Base-by-base conservation (phyloP, 2,113 vertebrate species). In the Gallinago jamesoni region DNA sequence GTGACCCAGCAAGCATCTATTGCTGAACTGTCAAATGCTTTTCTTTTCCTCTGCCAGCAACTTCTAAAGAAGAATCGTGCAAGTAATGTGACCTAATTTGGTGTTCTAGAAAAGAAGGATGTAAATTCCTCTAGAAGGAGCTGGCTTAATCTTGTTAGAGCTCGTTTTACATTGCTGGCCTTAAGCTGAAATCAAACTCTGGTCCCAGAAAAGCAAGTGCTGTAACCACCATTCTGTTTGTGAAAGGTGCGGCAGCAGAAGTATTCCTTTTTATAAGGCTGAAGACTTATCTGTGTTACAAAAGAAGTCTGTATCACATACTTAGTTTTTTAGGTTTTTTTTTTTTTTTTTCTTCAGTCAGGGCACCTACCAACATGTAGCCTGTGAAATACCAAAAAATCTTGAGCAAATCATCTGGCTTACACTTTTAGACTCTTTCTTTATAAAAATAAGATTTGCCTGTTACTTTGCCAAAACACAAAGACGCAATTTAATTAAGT, bases 181-280 rank as follows among this genome's bases (percentile, higher is more conserved):
- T 60, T 84, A 86, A 72, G 47, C 80, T 93, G 90, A 94, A 96
- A 90, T 96, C 35, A 81, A 93, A 92, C 79, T 88, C 76, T 63
- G 53, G 24, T 96, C 84, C 76, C 56, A 93, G 95, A 96, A 97
- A 97, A 93, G 73, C 80, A 94, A 93, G 45, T 94, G 56, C 64
- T 89, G 33, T 94, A 75, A 92, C 55, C 15, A 30, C 60, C 56
- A 0, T 77, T 83, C 76, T 84, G 60, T 70, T 60, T 78, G 48
- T 37, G 73, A 87, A 90, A 92, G 86, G 55, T 78, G 57, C 7
- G 3, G 85, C 60, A 64, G 56, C 73, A 78, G 14, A 70, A 78
- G n/a, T 60, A 11, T 41, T 81, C 37, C 28, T 72, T 87, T 84
- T 80, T 43, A 28, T 68, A 80, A 87, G 30, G 47, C 43, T 12